These are phyloP conservation scores for Darevskia mixta DNA, from an alignment of 2,797 vertebrate genomes.

Conservation along the genomic window DNA sequence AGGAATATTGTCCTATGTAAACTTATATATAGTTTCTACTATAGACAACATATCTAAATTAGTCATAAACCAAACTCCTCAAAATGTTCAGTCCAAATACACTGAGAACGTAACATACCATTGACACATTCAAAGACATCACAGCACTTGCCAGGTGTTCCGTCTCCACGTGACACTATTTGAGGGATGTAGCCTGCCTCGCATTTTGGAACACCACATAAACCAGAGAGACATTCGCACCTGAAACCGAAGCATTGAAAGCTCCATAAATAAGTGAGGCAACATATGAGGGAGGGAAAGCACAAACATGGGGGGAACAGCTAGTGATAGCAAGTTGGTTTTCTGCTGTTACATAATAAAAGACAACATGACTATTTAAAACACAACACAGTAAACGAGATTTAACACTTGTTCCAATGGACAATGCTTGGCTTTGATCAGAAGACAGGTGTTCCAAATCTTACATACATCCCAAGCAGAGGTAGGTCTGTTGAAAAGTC, in stretches of 20 bases:
- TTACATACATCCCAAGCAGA: too few species aligned
- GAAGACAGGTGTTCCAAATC: background rate
- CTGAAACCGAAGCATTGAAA: constrained; percentile 82
- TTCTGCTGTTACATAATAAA: constrained; percentile 17
- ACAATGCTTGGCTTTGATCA: constrained; percentile 3
- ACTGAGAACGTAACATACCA: constrained; percentile 81
- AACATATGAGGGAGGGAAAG: constrained; percentile 53
- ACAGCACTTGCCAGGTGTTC: constrained; percentile 90
- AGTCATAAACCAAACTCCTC: constrained; percentile 30
- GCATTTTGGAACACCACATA: constrained; percentile 88
- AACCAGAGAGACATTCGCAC: constrained; percentile 89
- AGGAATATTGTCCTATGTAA: background rate
- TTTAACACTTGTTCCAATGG: background rate
- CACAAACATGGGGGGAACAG: constrained; percentile 24
- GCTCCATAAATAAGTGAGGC: constrained; percentile 74
- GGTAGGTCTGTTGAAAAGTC: background rate
- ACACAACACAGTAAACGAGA: constrained; percentile 9
- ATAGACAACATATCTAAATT: background rate
- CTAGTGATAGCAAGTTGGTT: constrained; percentile 23
- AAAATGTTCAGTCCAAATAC: constrained; percentile 46
- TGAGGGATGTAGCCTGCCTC: constrained; percentile 85
- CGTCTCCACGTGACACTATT: constrained; percentile 86
- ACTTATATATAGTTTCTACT: background rate
- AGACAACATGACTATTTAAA: background rate
- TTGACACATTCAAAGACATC: constrained; percentile 92